Evolutionary conservation across 2,797 vertebrate species (phyloP).

Genomic region (Crocodylus rhombifer): DNA sequence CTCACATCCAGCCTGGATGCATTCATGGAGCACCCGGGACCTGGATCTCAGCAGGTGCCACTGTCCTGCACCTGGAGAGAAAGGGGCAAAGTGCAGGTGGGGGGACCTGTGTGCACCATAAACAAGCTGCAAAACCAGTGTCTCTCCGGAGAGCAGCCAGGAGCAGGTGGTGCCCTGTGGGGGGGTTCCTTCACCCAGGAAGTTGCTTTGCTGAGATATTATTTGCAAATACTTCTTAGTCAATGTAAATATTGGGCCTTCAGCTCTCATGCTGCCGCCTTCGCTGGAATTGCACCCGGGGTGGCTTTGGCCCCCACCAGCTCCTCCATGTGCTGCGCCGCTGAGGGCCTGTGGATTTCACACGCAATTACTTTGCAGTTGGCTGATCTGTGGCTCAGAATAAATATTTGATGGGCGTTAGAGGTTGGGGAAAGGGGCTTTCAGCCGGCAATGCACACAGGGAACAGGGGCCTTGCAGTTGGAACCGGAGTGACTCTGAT

Average conservation of each 20-base stretch:
- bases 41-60: fast-evolving
- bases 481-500: not conserved
- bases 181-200: not conserved
- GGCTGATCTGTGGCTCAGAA: not conserved
- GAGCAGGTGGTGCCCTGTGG: not conserved
- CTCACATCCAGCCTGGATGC: not conserved
- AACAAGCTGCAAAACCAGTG: not conserved
- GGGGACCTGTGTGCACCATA: not conserved
- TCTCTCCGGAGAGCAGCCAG: not conserved
- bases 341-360: not conserved
- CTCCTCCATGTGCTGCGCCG: not conserved
- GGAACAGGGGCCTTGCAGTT: not conserved
- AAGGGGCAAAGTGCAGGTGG: not conserved
- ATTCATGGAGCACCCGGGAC: not conserved
- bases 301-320: not conserved
- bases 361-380: not conserved
- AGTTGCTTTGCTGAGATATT: not conserved
- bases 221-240: not conserved
- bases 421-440: not conserved
- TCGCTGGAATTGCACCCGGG: not conserved
- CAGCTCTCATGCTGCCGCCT: not conserved
- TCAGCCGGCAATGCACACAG: not conserved
- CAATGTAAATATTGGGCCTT: not conserved
- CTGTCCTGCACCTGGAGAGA: not conserved
- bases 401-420: not conserved